Conservation (phyloP, 2,888 invertebrate genomes). For the Ecdyonurus torrentis region DNA sequence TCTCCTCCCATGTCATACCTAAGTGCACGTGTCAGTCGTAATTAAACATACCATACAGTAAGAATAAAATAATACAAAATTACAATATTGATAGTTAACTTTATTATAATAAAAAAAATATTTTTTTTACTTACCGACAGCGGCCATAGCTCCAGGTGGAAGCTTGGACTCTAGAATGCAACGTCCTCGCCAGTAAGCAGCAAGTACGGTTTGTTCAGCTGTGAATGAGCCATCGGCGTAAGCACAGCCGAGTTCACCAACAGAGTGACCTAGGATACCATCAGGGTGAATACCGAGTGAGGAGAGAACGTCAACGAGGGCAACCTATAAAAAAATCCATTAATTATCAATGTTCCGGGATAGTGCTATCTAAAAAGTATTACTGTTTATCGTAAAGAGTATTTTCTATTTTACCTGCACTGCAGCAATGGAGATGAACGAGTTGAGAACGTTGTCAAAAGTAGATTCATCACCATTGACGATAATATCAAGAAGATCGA, state of each 20-base stretch:
- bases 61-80: neutral
- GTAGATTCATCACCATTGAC: conserved; percentile 56
- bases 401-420: conserved; percentile 53
- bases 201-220: conserved; percentile 81
- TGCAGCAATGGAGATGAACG: conserved; percentile 87
- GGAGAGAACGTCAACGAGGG: conserved; percentile 74
- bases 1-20: conserved; percentile 67
- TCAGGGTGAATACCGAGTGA: conserved; percentile 67
- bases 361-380: neutral
- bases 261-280: conserved; percentile 92
- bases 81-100: too few relatives aligned
- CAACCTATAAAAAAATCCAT: conserved; percentile 38
- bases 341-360: neutral
- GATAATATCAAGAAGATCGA: conserved; percentile 70
- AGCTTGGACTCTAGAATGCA: conserved; percentile 61
- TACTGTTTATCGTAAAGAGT: neutral
- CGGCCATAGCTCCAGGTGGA: conserved; percentile 74
- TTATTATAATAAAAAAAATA: too few relatives aligned
- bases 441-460: conserved; percentile 73
- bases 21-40: conserved; percentile 7
- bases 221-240: conserved; percentile 94
- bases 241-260: conserved; percentile 85
- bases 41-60: neutral
- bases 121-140: conserved; percentile 49
- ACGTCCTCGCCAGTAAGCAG: conserved; percentile 86